Percentiles rank a stretch among this genome's conserved stretches.
Evolutionary conservation across 2,113 vertebrate genomes (phyloP).

Genomic region (Carassius carassius): DNA sequence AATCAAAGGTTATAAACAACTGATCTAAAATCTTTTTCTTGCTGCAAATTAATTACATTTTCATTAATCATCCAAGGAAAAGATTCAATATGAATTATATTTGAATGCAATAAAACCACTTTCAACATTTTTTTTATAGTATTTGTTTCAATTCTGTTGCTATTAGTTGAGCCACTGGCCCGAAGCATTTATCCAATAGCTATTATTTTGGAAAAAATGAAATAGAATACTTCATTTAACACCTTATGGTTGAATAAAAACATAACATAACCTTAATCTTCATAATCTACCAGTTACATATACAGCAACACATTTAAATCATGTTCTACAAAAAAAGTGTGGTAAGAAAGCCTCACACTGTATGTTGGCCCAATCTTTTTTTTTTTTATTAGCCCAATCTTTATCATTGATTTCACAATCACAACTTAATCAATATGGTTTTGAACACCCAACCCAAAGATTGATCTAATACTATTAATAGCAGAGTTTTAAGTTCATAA

Average conservation of each 20-base stretch:
- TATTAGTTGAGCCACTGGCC: neutral
- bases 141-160: neutral
- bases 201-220: neutral
- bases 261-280: neutral
- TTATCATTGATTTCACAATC: neutral
- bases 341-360: neutral
- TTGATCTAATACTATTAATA: neutral
- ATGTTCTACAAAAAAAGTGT: neutral
- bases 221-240: neutral
- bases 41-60: neutral
- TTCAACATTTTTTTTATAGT: neutral
- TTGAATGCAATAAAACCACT: neutral
- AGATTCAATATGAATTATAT: neutral
- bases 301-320: neutral
- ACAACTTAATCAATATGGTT: neutral
- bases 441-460: neutral
- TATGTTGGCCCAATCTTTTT: neutral
- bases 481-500: neutral
- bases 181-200: neutral
- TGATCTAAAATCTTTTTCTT: no score
- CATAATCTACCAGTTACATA: neutral
- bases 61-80: neutral
- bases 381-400: neutral
- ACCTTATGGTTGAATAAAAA: neutral
- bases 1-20: no score